Percentiles rank a stretch among this genome's conserved stretches.
These are phyloP conservation scores for Vulpes vulpes DNA, from an alignment of 2,113 vertebrate genomes.

Conservation along the genomic window DNA sequence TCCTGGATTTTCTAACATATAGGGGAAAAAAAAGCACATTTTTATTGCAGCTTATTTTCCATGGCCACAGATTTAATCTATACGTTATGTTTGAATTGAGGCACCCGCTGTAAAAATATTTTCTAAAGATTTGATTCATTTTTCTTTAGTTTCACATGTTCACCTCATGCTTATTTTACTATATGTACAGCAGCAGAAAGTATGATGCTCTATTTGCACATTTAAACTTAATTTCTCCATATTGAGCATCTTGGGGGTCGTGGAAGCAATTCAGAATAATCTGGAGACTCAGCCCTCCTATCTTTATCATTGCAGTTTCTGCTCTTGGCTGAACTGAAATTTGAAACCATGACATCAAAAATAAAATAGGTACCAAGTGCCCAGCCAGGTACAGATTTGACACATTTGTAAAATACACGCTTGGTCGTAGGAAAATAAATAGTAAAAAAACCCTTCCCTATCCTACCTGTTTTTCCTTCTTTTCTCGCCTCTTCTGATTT, in stretches of 20 bases:
- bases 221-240: background rate
- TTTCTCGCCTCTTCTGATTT: background rate
- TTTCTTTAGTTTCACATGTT: background rate
- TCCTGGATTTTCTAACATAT: background rate
- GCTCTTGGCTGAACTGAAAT: background rate
- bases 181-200: background rate
- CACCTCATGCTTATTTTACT: background rate
- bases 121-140: background rate
- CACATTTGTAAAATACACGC: background rate
- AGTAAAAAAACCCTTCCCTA: background rate
- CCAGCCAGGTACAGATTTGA: background rate
- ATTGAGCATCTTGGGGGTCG: background rate
- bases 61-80: slow-evolving; percentile 4
- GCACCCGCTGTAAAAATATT: background rate
- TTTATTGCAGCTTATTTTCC: background rate
- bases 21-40: background rate
- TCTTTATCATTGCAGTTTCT: background rate
- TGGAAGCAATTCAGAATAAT: background rate
- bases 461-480: background rate
- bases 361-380: background rate
- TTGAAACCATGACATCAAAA: slow-evolving; percentile 31
- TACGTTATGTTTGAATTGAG: background rate
- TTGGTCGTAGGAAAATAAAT: background rate
- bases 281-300: background rate
- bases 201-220: background rate